Percentiles rank a stretch among this genome's conserved stretches.
phyloP scores from a whole-genome alignment of 2,888 invertebrate species.

The Stratiomys singularior region DNA sequence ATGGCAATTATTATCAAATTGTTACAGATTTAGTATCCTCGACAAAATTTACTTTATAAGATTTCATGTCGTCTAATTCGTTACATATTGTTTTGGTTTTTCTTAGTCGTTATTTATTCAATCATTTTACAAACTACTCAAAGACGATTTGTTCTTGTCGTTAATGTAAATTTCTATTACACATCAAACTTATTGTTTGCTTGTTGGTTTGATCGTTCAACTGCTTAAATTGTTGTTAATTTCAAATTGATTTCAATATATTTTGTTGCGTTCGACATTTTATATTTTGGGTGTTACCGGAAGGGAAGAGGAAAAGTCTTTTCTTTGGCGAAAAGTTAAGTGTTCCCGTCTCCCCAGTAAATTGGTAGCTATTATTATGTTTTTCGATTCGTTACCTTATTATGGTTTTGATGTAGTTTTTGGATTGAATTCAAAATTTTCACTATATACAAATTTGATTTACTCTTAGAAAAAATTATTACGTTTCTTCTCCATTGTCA shows the following conservation, averaged over 20 bases:
- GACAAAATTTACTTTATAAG: slow-evolving; percentile 42
- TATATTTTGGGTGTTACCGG: background rate
- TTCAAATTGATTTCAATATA: background rate
- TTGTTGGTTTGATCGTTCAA: no score
- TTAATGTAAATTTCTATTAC: background rate
- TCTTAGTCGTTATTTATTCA: slow-evolving; percentile 49
- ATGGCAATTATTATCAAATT: slow-evolving; percentile 44
- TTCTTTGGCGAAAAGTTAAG: slow-evolving; percentile 53
- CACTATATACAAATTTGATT: slow-evolving; percentile 39
- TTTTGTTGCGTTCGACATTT: slow-evolving; percentile 38
- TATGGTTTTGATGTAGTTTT: slow-evolving; percentile 53
- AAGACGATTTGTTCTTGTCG: slow-evolving; percentile 51
- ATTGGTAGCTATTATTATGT: slow-evolving; percentile 45
- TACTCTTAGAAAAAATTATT: slow-evolving; percentile 47
- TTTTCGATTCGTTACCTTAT: slow-evolving; percentile 47
- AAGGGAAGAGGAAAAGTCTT: slow-evolving; percentile 37
- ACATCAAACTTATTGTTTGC: slow-evolving; percentile 31
- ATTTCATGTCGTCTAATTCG: slow-evolving; percentile 47
- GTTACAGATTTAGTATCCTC: background rate
- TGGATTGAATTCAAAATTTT: slow-evolving; percentile 48
- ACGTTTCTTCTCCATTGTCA: slow-evolving; percentile 51
- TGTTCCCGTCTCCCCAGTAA: slow-evolving; percentile 53
- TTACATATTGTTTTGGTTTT: slow-evolving; percentile 39
- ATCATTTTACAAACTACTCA: slow-evolving; percentile 55
- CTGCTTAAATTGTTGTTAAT: slow-evolving; percentile 36